phyloP scores from a whole-genome alignment of 2,797 vertebrate genomes.

The Euthynnus affinis region DNA sequence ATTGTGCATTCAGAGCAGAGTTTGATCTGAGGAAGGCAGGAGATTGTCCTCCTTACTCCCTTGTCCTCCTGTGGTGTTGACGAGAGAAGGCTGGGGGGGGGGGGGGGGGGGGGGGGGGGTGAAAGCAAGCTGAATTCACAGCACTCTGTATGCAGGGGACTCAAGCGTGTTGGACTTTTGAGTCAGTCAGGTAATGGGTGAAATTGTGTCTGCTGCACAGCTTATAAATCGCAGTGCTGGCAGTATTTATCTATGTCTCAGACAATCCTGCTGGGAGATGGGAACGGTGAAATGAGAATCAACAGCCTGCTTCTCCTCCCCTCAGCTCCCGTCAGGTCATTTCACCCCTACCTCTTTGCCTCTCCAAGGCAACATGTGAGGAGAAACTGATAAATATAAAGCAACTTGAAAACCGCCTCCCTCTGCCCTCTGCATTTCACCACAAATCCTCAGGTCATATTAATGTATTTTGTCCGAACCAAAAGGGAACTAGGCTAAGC shows the following conservation, averaged over 20 bases:
- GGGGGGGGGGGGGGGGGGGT: slow-evolving; percentile 27
- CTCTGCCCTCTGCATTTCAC: slow-evolving; percentile 57
- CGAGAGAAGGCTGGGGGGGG: slow-evolving; percentile 20
- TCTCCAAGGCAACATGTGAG: slow-evolving; percentile 65
- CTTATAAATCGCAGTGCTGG: slow-evolving; percentile 81
- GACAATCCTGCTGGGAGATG: slow-evolving; percentile 81
- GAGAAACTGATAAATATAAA: slow-evolving; percentile 81
- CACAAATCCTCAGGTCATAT: slow-evolving; percentile 65
- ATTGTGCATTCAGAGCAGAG: not conserved
- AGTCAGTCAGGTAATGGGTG: slow-evolving; percentile 78
- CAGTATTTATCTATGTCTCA: slow-evolving; percentile 84
- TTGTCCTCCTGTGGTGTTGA: slow-evolving; percentile 33
- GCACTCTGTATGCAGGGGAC: slow-evolving; percentile 75
- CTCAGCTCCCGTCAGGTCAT: slow-evolving; percentile 75
- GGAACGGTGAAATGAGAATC: slow-evolving; percentile 80
- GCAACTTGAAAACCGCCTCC: slow-evolving; percentile 52
- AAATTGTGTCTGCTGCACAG: slow-evolving; percentile 79
- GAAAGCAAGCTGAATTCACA: slow-evolving; percentile 52
- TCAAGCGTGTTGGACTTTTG: slow-evolving; percentile 69
- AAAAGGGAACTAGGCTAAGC: slow-evolving; percentile 36
- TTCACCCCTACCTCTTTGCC: slow-evolving; percentile 62
- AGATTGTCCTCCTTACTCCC: not conserved
- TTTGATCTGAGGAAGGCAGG: not conserved
- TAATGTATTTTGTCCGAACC: slow-evolving; percentile 66
- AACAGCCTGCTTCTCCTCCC: slow-evolving; percentile 78